A percentile compares a stretch with the other conserved stretches of the same genome.
Conservation (phyloP, 2,888 invertebrate genomes). For the Conus canariensis region DNA sequence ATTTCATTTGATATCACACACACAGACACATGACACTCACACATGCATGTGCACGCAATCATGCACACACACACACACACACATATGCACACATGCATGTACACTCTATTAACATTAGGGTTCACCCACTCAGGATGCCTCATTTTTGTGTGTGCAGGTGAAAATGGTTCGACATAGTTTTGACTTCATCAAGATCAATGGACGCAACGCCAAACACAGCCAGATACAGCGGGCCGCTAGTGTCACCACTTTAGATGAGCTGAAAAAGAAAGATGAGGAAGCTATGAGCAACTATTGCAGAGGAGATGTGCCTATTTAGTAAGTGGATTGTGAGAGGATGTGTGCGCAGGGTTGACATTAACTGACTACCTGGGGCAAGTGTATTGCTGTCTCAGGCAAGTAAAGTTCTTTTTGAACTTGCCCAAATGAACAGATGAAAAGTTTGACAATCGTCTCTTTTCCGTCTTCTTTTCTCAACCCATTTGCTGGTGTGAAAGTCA, state of each 20-base stretch:
- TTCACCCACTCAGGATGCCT: no score
- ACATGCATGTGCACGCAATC: no score
- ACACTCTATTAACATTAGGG: not conserved
- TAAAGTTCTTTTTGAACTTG: no score
- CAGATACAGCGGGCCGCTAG: conserved; percentile 69
- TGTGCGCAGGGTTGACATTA: not conserved
- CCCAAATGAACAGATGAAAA: no score
- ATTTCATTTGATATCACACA: no score
- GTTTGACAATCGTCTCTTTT: no score
- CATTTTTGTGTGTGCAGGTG: conserved; percentile 55
- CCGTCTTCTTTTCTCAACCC: no score
- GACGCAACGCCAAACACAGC: conserved; percentile 65
- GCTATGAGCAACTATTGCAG: conserved; percentile 66
- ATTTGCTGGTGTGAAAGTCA: no score
- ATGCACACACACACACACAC: not conserved
- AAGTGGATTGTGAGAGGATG: conserved; percentile 53
- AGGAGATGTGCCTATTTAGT: conserved; percentile 77
- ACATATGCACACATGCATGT: not conserved
- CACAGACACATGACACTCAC: not conserved
- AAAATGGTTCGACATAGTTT: conserved; percentile 68
- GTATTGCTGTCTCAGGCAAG: no score
- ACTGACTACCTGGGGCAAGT: no score
- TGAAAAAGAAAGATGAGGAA: conserved; percentile 73
- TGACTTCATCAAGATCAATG: conserved; percentile 77
- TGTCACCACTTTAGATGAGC: conserved; percentile 73